Evolutionary conservation across 2,888 invertebrate genomes (phyloP).

Genomic region (Clepsis dumicolana): DNA sequence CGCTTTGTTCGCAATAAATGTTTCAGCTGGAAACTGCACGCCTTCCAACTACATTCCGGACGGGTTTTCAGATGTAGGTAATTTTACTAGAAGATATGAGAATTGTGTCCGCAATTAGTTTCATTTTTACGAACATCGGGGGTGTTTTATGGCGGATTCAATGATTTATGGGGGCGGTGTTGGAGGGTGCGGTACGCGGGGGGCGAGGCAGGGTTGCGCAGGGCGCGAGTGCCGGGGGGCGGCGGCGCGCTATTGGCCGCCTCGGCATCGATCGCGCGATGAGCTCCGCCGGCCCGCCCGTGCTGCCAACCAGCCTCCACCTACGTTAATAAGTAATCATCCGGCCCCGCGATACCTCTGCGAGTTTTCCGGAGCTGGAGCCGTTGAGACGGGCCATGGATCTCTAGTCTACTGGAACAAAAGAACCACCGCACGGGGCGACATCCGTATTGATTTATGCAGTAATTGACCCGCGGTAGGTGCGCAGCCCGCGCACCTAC

Average conservation of each 20-base stretch:
- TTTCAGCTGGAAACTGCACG: constrained; percentile 58
- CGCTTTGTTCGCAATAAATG: constrained; percentile 74
- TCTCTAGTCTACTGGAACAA: constrained; percentile 81
- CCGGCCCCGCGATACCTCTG: constrained; percentile 83
- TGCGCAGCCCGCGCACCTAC: constrained; percentile 71
- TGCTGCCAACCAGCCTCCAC: constrained; percentile 80
- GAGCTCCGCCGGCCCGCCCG: constrained; percentile 82
- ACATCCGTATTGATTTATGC: constrained; percentile 82
- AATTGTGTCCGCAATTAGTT: constrained; percentile 82
- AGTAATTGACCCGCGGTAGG: constrained; percentile 80
- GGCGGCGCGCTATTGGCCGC: constrained; percentile 84
- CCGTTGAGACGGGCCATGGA: constrained; percentile 79
- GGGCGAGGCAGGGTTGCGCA: constrained; percentile 72
- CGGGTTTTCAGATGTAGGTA: constrained; percentile 69
- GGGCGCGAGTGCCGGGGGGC: constrained; percentile 75
- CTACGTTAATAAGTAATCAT: constrained; percentile 87
- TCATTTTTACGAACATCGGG: constrained; percentile 85
- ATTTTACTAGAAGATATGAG: constrained; percentile 75
- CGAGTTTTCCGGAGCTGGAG: constrained; percentile 83
- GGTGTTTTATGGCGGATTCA: constrained; percentile 85
- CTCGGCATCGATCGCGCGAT: constrained; percentile 83
- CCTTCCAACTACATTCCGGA: constrained; percentile 66
- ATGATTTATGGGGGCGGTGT: constrained; percentile 85
- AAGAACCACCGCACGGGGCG: constrained; percentile 77
- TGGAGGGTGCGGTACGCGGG: constrained; percentile 68